Conservation (phyloP, 2,797 vertebrate genomes). For the Crax fasciolata region DNA sequence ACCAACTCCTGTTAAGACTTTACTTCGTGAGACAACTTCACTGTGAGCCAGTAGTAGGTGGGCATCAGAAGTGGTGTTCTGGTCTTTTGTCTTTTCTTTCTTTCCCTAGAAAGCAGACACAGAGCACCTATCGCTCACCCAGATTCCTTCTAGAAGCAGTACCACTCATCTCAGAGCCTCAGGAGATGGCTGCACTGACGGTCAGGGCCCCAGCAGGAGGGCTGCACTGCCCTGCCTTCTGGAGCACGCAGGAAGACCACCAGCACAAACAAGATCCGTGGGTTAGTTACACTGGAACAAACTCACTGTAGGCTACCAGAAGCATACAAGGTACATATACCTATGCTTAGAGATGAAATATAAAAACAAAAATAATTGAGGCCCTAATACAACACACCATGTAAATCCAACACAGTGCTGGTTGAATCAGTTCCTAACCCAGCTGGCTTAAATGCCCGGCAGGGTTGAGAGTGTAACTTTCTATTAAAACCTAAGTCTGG, state of each 20-base stretch:
- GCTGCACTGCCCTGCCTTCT: not conserved
- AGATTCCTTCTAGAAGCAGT: not conserved
- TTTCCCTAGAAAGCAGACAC: not conserved
- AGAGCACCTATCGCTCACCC: not conserved
- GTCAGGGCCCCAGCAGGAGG: not conserved
- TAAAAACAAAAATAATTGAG: not conserved
- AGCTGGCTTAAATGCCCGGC: rapidly evolving
- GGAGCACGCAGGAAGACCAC: not conserved
- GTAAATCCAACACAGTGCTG: not conserved
- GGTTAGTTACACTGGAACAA: not conserved
- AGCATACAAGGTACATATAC: not conserved
- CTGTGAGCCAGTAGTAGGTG: not conserved
- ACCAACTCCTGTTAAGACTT: not conserved
- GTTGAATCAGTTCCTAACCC: rapidly evolving
- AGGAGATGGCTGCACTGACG: not conserved
- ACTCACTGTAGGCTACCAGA: not conserved
- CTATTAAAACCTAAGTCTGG: not conserved
- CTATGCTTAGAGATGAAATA: not conserved
- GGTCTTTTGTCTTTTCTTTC: not conserved
- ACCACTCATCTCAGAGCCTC: not conserved
- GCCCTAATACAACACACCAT: rapidly evolving
- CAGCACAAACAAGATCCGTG: not conserved
- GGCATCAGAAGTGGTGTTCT: not conserved
- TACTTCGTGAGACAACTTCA: not conserved
- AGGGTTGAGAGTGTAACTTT: not conserved